phyloP scores from a whole-genome alignment of 2,888 invertebrate genomes.

The Axea sp. region DNA sequence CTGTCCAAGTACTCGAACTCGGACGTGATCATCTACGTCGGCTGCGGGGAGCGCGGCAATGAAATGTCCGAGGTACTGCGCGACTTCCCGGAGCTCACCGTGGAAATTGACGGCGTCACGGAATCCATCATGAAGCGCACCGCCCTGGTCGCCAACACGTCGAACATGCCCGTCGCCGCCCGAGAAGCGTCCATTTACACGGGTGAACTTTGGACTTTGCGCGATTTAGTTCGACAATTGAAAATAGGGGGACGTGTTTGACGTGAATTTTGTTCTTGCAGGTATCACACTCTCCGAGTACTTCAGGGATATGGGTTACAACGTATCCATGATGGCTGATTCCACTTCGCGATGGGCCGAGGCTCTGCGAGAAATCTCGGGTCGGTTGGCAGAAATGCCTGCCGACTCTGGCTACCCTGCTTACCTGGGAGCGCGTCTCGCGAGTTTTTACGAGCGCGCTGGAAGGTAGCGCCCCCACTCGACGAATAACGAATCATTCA shows the following conservation, averaged over 20 bases:
- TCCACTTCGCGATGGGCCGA: slow-evolving; percentile 99
- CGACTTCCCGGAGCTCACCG: slow-evolving; percentile 98
- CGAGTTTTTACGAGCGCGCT: slow-evolving; percentile 99
- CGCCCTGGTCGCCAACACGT: slow-evolving; percentile 99
- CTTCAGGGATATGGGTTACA: slow-evolving; percentile 99
- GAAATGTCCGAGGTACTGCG: slow-evolving; percentile 99
- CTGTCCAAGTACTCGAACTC: slow-evolving; percentile 99
- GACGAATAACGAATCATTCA: too few relatives aligned
- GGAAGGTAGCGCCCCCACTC: too few relatives aligned
- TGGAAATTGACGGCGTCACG: slow-evolving; percentile 97
- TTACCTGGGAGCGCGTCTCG: slow-evolving; percentile 97
- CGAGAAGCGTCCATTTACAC: slow-evolving; percentile 99
- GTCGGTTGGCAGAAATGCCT: slow-evolving; percentile 99
- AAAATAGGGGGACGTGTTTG: too few relatives aligned
- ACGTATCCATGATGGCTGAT: slow-evolving; percentile 99
- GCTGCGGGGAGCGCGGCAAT: slow-evolving; percentile 99
- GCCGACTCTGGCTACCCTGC: slow-evolving; percentile 99
- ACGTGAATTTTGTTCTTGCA: background rate
- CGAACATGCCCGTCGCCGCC: slow-evolving; percentile 99
- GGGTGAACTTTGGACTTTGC: too few relatives aligned
- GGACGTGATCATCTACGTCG: slow-evolving; percentile 99
- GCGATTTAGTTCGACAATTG: too few relatives aligned
- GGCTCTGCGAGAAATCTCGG: slow-evolving; percentile 99
- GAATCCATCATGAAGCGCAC: slow-evolving; percentile 99
- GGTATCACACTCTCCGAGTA: slow-evolving; percentile 99